Base-by-base conservation (phyloP, 2,888 invertebrate species). In the Drosophila bunnanda region DNA sequence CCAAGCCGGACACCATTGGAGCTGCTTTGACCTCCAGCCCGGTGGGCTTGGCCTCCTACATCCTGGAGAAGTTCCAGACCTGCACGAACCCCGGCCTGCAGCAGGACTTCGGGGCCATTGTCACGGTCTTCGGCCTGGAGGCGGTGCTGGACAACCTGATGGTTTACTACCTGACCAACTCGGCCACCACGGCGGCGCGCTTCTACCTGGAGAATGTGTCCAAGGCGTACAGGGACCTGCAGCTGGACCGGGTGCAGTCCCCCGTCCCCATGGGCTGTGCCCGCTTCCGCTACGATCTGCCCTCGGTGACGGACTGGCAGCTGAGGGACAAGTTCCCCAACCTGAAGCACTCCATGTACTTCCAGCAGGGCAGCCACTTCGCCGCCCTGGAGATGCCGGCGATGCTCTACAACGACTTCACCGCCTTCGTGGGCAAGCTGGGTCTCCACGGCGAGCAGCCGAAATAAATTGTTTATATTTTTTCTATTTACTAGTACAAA, bases 1-100 rank as follows among this genome's bases (percentile, higher is more conserved):
- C 97, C 0, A 98, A 97, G 90, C 98, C 98, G 12, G 98, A 98
- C 87, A 97, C 97, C 0, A 93, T 97, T 78, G 97, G 97, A 48
- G 89, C 85, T 4, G 92, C 79, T 1, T 77, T 92, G n/a, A 66
- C 78, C 7, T 59, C 87, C 17, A 91, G 77, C 68, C 98, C 98
- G 0, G 94, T 96, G 0, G 98, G 96, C 0, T 92, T 98, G 66
- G 97, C 97, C 0, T 96, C 96, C 0, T 98, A 98, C 85, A 96
- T 98, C 64, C 92, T 98, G 13, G 98, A 98, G 89, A 98, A 98
- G 91, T 98, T 97, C 93, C 94, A 94, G 90, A 94, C 80, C 10
- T 95, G 92, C 95, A 96, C 93, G 92, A 96, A 96, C 79, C 96
- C 96, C 0, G 95, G 94, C 8, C 90, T 96, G 0, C 39, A 71